Conservation (phyloP, 2,888 invertebrate genomes). For the Ichneumoninae sp. region DNA sequence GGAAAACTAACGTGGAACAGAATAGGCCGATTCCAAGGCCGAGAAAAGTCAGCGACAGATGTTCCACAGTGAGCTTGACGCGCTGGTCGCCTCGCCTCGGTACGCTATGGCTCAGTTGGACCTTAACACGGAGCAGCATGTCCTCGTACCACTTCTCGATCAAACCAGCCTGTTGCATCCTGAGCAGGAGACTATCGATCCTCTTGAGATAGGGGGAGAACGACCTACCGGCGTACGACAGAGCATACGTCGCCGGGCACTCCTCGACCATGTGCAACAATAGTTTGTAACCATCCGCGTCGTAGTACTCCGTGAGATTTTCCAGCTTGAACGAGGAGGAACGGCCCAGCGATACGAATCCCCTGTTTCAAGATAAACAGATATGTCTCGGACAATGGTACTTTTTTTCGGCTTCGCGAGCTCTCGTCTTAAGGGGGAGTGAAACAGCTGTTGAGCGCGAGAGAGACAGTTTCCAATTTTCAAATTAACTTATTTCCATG, state of each 20-base stretch:
- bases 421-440: too few species aligned
- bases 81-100: constrained; percentile 28
- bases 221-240: constrained; percentile 69
- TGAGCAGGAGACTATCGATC: constrained; percentile 70
- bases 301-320: constrained; percentile 66
- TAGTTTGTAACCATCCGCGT: constrained; percentile 66
- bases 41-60: constrained; percentile 72
- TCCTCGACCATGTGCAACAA: constrained; percentile 73
- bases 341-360: constrained; percentile 65
- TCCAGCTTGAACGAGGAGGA: constrained; percentile 64
- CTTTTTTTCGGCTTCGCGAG: not conserved
- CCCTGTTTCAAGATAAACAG: constrained; percentile 1
- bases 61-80: constrained; percentile 68
- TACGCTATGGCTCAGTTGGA: constrained; percentile 43
- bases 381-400: not conserved
- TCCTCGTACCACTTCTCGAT: constrained; percentile 70
- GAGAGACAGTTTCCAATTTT: too few species aligned
- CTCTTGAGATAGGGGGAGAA: constrained; percentile 71
- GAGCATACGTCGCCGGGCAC: constrained; percentile 68
- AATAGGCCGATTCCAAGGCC: constrained; percentile 68
- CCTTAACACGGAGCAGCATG: constrained; percentile 48
- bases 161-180: constrained; percentile 71
- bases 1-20: constrained; percentile 62
- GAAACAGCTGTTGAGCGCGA: too few species aligned
- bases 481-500: too few species aligned